These are phyloP conservation scores for Anas platyrhynchos DNA, from an alignment of 2,113 vertebrate genomes.

Conservation along the genomic window DNA sequence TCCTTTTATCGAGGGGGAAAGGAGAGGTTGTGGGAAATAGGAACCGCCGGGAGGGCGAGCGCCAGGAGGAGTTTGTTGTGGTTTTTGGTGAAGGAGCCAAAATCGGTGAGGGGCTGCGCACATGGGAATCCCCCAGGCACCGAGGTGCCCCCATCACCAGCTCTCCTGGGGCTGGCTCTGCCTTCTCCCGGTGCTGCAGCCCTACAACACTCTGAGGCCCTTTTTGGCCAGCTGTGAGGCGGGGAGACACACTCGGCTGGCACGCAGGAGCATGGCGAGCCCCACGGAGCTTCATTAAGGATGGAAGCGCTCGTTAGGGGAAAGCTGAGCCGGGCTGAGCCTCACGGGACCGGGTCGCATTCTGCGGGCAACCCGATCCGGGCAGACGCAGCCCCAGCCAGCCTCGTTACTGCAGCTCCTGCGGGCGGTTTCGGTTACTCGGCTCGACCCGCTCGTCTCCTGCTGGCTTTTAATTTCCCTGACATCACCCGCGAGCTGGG, in stretches of 20 bases:
- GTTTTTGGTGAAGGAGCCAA: background rate
- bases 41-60: background rate
- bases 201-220: accelerated
- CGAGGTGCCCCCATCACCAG: background rate
- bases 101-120: background rate
- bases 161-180: too few relatives aligned
- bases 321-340: slow-evolving; percentile 65
- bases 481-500: background rate
- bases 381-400: slow-evolving; percentile 5
- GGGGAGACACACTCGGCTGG: background rate
- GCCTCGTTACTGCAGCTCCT: slow-evolving; percentile 38
- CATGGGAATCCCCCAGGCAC: background rate
- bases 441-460: slow-evolving; percentile 1
- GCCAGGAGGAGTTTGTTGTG: background rate
- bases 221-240: accelerated
- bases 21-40: background rate
- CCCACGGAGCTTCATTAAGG: slow-evolving; percentile 54
- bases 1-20: background rate
- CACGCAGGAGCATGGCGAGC: background rate
- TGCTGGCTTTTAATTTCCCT: slow-evolving; percentile 41
- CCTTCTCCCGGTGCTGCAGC: background rate
- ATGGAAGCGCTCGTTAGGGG: slow-evolving; percentile 21
- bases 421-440: slow-evolving; percentile 36
- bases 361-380: slow-evolving; percentile 62
- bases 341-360: slow-evolving; percentile 22